Conservation (phyloP, 2,888 invertebrate species). For the Drosophila atripex region DNA sequence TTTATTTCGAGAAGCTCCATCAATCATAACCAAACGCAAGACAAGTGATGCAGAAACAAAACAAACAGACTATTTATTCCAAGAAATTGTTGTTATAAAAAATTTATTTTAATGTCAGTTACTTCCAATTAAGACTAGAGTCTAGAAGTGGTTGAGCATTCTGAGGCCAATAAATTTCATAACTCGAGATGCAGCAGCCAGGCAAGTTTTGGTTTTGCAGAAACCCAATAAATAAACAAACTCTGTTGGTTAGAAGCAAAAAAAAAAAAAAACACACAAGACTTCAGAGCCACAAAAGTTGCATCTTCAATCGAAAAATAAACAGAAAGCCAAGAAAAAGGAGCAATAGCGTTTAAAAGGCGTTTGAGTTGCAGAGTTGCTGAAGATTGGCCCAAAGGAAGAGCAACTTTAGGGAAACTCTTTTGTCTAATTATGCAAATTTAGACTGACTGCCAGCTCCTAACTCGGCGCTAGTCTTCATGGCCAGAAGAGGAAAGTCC, state of each 20-base stretch:
- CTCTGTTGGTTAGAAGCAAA: constrained; percentile 11
- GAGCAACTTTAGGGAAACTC: constrained; percentile 24
- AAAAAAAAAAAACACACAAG: constrained; percentile 1
- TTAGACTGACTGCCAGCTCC: constrained; percentile 21
- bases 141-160: constrained; percentile 11
- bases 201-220: constrained; percentile 14
- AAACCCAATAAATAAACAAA: constrained; percentile 17
- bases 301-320: constrained; percentile 42
- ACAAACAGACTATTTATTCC: constrained; percentile 31
- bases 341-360: neutral
- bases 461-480: constrained; percentile 22
- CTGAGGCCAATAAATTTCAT: constrained; percentile 36
- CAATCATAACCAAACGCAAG: constrained; percentile 36
- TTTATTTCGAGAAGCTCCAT: constrained; percentile 23
- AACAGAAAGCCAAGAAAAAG: constrained; percentile 25
- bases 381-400: constrained; percentile 17
- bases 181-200: constrained; percentile 7
- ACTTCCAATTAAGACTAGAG: constrained; percentile 37
- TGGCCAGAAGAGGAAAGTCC: constrained; percentile 7
- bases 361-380: neutral
- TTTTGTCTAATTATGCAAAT: constrained; percentile 51
- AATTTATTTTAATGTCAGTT: constrained; percentile 30
- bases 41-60: neutral
- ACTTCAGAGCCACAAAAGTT: constrained; percentile 41
- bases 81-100: constrained; percentile 22